Percentiles rank a stretch among this genome's conserved stretches.
Conservation (phyloP, 2,888 invertebrate species). For the Zygaena filipendulae region DNA sequence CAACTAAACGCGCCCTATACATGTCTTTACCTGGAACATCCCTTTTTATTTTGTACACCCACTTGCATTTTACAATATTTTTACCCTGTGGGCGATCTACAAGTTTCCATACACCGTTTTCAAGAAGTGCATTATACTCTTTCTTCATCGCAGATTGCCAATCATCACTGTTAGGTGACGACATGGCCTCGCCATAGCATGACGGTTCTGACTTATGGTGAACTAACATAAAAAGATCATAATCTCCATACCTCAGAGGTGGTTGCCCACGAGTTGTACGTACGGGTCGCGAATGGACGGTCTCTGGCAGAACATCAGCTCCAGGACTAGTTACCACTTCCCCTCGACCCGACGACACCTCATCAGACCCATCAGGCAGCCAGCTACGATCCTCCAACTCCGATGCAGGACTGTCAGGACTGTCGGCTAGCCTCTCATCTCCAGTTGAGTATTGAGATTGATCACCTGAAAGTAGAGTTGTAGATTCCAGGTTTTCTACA, state of each 20-base stretch:
- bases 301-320: too few species aligned
- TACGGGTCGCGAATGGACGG: not conserved
- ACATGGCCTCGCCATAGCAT: not conserved
- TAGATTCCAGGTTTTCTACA: too few species aligned
- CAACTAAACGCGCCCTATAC: constrained; percentile 10
- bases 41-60: not conserved
- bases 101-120: constrained; percentile 1
- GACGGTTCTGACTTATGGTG: not conserved
- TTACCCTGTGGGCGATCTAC: not conserved
- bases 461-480: too few species aligned
- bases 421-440: too few species aligned
- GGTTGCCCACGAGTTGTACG: not conserved
- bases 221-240: not conserved
- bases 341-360: too few species aligned
- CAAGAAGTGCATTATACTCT: constrained; percentile 1
- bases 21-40: constrained; percentile 1
- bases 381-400: too few species aligned
- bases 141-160: constrained; percentile 1
- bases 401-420: too few species aligned
- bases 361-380: too few species aligned
- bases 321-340: too few species aligned
- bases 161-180: not conserved
- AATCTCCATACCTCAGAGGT: not conserved
- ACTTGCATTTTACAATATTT: constrained; percentile 1
- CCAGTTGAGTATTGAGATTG: not conserved